Conservation (phyloP, 2,888 invertebrate genomes). For the Dynastes grantii region DNA sequence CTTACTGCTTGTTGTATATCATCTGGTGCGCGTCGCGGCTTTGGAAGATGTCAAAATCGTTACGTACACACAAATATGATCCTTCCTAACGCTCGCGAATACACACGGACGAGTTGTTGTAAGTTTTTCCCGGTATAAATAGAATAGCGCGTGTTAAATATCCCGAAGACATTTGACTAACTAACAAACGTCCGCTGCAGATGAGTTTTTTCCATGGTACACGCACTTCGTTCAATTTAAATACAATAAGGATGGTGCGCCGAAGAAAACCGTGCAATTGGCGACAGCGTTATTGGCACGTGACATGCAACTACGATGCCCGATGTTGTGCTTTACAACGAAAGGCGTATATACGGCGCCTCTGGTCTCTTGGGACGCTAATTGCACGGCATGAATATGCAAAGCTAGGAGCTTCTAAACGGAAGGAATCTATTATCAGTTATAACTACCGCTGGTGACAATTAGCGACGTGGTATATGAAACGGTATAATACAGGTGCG, state of each 20-base stretch:
- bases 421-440: conserved; percentile 22
- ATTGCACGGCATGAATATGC: conserved; percentile 41
- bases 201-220: conserved; percentile 16
- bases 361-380: conserved; percentile 26
- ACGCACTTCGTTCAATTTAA: conserved; percentile 41
- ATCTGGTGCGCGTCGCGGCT: conserved; percentile 24
- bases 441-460: conserved; percentile 27
- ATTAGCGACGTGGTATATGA: conserved; percentile 30
- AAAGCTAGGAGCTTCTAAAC: conserved; percentile 18
- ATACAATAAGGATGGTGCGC: conserved; percentile 40
- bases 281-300: conserved; percentile 44
- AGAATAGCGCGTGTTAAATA: conserved; percentile 30
- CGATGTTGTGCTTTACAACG: conserved; percentile 24
- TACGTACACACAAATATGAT: conserved; percentile 35
- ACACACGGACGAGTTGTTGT: not conserved
- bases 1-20: conserved; percentile 24
- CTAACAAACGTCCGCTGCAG: conserved; percentile 13
- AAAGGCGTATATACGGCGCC: conserved; percentile 32
- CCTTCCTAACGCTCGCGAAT: conserved; percentile 13
- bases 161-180: conserved; percentile 34
- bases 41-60: conserved; percentile 29
- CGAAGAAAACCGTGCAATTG: conserved; percentile 41
- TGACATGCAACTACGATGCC: conserved; percentile 39
- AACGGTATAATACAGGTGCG: conserved; percentile 15
- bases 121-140: not conserved